Evolutionary conservation across 2,797 vertebrate species (phyloP).

Genomic region (Malacoraja senta): DNA sequence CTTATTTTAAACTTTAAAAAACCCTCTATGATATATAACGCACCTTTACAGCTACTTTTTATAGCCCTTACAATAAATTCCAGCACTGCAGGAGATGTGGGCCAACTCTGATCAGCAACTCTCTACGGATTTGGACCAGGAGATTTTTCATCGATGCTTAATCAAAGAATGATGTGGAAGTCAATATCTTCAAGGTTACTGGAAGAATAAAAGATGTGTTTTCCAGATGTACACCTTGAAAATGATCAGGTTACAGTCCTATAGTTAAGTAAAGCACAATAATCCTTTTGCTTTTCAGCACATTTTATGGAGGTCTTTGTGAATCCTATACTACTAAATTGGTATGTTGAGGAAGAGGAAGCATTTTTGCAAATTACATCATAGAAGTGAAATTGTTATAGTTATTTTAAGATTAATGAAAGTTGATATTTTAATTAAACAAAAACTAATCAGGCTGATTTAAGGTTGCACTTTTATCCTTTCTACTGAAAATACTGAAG

Average conservation of each 20-base stretch:
- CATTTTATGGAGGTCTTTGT: background rate
- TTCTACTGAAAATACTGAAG: background rate
- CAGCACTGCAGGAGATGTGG: conserved; percentile 32
- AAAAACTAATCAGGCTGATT: background rate
- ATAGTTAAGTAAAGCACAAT: conserved; percentile 26
- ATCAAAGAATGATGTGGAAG: conserved; percentile 36
- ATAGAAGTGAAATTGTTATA: background rate
- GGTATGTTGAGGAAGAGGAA: background rate
- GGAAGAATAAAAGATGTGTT: conserved; percentile 30
- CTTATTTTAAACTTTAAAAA: conserved; percentile 26
- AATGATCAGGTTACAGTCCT: conserved; percentile 13
- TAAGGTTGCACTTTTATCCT: background rate
- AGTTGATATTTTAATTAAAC: background rate
- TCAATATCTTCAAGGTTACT: conserved; percentile 32
- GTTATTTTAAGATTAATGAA: background rate
- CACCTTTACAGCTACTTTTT: conserved; percentile 31
- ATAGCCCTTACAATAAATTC: conserved; percentile 31
- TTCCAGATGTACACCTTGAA: conserved; percentile 39
- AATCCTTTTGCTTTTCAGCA: conserved; percentile 22
- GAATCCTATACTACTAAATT: background rate
- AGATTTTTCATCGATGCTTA: conserved; percentile 29
- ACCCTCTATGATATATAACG: conserved; percentile 29
- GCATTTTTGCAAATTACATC: background rate
- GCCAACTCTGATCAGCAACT: conserved; percentile 26
- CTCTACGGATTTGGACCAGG: background rate